A percentile compares a stretch with the other conserved stretches of the same genome.
These are phyloP conservation scores for Ophioninae sp. DNA, from an alignment of 2,888 invertebrate genomes.

Conservation along the genomic window DNA sequence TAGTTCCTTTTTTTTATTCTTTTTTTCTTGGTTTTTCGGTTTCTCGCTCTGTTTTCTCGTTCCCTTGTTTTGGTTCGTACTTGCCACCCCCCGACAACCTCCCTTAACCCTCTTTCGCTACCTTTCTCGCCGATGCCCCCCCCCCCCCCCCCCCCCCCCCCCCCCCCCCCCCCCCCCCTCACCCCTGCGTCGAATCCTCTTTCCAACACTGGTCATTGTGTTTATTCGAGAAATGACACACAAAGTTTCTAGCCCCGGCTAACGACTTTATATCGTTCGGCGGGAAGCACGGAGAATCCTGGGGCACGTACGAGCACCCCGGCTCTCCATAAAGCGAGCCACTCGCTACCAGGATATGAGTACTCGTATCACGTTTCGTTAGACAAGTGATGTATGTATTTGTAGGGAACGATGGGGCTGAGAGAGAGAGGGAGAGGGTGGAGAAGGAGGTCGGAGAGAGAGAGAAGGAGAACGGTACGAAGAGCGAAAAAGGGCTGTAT, in stretches of 20 bases:
- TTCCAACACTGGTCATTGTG: slow-evolving; percentile 52
- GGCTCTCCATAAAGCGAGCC: slow-evolving; percentile 1
- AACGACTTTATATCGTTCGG: slow-evolving; percentile 59
- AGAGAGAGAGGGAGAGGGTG: slow-evolving; percentile 18
- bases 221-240: slow-evolving; percentile 56
- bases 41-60: slow-evolving; percentile 45
- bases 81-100: neutral
- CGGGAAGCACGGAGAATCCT: slow-evolving; percentile 14
- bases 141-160: slow-evolving; percentile 35
- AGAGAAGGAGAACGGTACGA: neutral
- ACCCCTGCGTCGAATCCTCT: no score
- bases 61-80: slow-evolving; percentile 38
- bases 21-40: slow-evolving; percentile 55
- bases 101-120: slow-evolving; percentile 53
- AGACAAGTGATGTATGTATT: slow-evolving; percentile 35
- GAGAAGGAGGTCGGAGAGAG: slow-evolving; percentile 1
- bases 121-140: slow-evolving; percentile 10
- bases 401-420: slow-evolving; percentile 17
- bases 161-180: no score
- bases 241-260: slow-evolving; percentile 54
- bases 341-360: slow-evolving; percentile 44
- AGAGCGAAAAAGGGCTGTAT: slow-evolving; percentile 30
- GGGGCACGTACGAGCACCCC: slow-evolving; percentile 23
- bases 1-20: slow-evolving; percentile 47
- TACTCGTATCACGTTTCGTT: slow-evolving; percentile 63